Conservation (phyloP, 1,140 invertebrate genomes). For the Aphelenchoides fujianensis region DNA sequence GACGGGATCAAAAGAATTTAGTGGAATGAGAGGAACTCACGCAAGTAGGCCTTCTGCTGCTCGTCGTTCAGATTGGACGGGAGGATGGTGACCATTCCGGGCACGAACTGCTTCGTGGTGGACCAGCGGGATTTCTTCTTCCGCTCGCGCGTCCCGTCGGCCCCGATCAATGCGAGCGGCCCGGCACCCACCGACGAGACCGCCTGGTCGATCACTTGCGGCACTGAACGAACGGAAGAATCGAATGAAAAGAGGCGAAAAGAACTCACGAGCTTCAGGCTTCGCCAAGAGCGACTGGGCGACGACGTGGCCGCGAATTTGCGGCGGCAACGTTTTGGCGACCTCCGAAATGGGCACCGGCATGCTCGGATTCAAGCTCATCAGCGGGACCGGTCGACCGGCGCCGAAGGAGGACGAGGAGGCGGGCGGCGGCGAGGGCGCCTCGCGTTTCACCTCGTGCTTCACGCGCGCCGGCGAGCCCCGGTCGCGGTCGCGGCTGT, state of each 20-base stretch:
- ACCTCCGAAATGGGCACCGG: not conserved
- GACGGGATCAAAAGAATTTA: slow-evolving; percentile 19
- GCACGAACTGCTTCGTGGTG: slow-evolving; percentile 58
- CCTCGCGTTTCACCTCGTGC: too few relatives aligned
- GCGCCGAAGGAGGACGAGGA: not conserved
- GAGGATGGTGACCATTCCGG: slow-evolving; percentile 61
- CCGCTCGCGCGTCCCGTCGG: not conserved
- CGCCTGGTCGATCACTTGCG: not conserved
- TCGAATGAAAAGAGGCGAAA: not conserved
- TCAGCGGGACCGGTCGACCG: slow-evolving; percentile 2
- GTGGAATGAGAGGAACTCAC: slow-evolving; percentile 44
- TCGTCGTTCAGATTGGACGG: slow-evolving; percentile 56
- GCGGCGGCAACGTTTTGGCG: slow-evolving; percentile 4
- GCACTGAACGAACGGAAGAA: slow-evolving; percentile 1
- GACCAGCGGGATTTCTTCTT: slow-evolving; percentile 57
- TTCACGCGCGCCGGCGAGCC: too few relatives aligned
- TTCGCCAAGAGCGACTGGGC: slow-evolving; percentile 5
- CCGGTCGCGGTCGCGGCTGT: too few relatives aligned
- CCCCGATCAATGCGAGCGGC: not conserved
- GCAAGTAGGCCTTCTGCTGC: slow-evolving; percentile 54
- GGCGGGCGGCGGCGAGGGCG: not conserved
- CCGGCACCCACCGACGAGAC: not conserved
- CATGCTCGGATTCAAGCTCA: not conserved
- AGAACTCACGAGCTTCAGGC: not conserved
- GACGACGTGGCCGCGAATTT: slow-evolving; percentile 4